These are phyloP conservation scores for Brachystomella parvula DNA, from an alignment of 1,140 invertebrate species.

Conservation along the genomic window DNA sequence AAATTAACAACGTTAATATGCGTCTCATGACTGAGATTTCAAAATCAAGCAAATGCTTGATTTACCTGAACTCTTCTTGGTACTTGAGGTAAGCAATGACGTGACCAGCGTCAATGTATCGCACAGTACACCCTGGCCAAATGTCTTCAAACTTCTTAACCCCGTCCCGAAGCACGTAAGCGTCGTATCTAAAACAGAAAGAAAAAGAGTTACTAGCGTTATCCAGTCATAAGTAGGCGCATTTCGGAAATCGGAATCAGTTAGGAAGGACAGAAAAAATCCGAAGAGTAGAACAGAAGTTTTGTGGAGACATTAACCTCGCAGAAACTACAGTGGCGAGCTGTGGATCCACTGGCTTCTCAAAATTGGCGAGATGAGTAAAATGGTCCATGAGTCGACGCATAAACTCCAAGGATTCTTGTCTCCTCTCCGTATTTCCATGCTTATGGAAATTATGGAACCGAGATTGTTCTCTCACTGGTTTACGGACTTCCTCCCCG, in stretches of 20 bases:
- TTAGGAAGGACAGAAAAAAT: not conserved
- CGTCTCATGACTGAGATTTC: not conserved
- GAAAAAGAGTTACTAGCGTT: not conserved
- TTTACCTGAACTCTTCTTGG: conserved; percentile 74
- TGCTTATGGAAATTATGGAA: not conserved
- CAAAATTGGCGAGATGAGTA: conserved; percentile 90
- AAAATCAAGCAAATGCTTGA: not conserved
- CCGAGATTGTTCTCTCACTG: not conserved
- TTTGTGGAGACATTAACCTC: conserved; percentile 40
- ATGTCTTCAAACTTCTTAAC: conserved; percentile 72
- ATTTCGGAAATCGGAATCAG: not conserved
- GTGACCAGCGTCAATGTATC: conserved; percentile 81
- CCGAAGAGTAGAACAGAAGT: not conserved
- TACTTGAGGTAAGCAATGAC: conserved; percentile 79
- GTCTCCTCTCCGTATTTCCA: not conserved
- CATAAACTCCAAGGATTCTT: conserved; percentile 82
- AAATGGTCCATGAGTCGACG: conserved; percentile 97
- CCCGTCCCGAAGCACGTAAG: conserved; percentile 80
- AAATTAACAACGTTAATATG: not conserved
- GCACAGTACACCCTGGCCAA: conserved; percentile 82
- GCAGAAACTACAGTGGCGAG: conserved; percentile 79
- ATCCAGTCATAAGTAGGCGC: not conserved
- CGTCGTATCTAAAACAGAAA: conserved; percentile 56
- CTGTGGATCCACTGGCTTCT: conserved; percentile 68
- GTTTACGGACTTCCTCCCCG: conserved; percentile 3